Conservation (phyloP, 1,140 invertebrate species). For the Druon quercuslanigerum region DNA sequence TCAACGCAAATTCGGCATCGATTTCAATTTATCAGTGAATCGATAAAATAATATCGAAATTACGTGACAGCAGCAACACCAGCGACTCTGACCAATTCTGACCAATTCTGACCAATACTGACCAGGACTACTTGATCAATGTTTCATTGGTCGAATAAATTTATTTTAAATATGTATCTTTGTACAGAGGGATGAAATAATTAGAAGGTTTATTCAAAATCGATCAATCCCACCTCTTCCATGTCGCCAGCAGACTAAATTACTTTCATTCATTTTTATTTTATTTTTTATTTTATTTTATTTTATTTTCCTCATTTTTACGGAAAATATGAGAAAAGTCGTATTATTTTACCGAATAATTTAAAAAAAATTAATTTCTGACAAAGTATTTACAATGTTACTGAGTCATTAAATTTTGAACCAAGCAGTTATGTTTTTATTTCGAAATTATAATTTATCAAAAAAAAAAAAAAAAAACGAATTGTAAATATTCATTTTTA, state of each 20-base stretch:
- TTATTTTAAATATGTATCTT: slow-evolving; percentile 21
- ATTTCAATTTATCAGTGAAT: slow-evolving; percentile 23
- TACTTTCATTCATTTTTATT: slow-evolving; percentile 61
- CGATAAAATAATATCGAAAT: slow-evolving; percentile 26
- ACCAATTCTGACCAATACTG: neutral
- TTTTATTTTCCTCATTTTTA: slow-evolving; percentile 39
- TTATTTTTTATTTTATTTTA: slow-evolving; percentile 40
- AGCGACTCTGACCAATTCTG: neutral
- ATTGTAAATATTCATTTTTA: too few species aligned
- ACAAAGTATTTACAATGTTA: too few species aligned
- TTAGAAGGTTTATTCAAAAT: slow-evolving; percentile 30
- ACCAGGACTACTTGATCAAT: slow-evolving; percentile 1
- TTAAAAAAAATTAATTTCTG: too few species aligned
- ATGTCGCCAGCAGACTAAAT: slow-evolving; percentile 59
- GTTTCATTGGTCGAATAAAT: slow-evolving; percentile 14
- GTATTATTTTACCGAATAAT: too few species aligned
- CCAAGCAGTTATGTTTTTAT: too few species aligned
- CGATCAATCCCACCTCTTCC: slow-evolving; percentile 45
- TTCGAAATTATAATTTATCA: too few species aligned
- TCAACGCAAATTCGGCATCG: slow-evolving; percentile 2
- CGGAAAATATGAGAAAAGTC: too few species aligned
- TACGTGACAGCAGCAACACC: neutral
- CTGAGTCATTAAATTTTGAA: too few species aligned
- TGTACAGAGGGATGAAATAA: slow-evolving; percentile 13
- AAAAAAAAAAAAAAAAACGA: too few species aligned